Conservation (phyloP, 2,888 invertebrate genomes). For the Nemapogon koenigi region DNA sequence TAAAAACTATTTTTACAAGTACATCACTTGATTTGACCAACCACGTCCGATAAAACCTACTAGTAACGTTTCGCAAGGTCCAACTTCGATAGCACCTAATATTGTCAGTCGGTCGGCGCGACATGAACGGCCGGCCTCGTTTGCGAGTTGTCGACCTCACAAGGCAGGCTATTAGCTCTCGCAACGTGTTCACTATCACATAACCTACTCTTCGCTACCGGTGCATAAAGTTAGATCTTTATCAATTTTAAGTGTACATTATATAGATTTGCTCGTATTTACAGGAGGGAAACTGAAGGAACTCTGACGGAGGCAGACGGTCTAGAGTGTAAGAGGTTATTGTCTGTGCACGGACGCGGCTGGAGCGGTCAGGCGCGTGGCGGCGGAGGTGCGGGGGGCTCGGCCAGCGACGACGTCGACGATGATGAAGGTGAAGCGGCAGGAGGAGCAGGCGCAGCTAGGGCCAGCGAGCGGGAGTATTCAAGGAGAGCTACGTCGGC, state of each 20-base stretch:
- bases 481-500: constrained; percentile 74
- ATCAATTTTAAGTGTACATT: constrained; percentile 34
- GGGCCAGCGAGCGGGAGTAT: constrained; percentile 69
- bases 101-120: constrained; percentile 58
- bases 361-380: constrained; percentile 63
- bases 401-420: constrained; percentile 67
- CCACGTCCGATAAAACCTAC: constrained; percentile 40
- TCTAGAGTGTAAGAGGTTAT: constrained; percentile 44
- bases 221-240: constrained; percentile 44
- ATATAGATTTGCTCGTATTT: constrained; percentile 59
- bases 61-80: constrained; percentile 53
- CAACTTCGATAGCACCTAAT: constrained; percentile 61
- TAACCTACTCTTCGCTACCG: constrained; percentile 59
- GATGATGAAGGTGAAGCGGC: constrained; percentile 66
- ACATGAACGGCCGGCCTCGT: constrained; percentile 31
- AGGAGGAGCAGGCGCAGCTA: constrained; percentile 51
- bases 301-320: constrained; percentile 13
- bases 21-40: constrained; percentile 48
- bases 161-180: constrained; percentile 23
- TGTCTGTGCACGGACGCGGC: constrained; percentile 60
- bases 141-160: constrained; percentile 47
- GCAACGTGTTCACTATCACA: constrained; percentile 50
- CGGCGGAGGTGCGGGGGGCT: constrained; percentile 58
- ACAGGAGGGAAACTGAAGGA: constrained; percentile 30
- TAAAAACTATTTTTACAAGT: constrained; percentile 46